Evolutionary conservation across 2,797 vertebrate genomes (phyloP).

Genomic region (Ctenopoma multispine): DNA sequence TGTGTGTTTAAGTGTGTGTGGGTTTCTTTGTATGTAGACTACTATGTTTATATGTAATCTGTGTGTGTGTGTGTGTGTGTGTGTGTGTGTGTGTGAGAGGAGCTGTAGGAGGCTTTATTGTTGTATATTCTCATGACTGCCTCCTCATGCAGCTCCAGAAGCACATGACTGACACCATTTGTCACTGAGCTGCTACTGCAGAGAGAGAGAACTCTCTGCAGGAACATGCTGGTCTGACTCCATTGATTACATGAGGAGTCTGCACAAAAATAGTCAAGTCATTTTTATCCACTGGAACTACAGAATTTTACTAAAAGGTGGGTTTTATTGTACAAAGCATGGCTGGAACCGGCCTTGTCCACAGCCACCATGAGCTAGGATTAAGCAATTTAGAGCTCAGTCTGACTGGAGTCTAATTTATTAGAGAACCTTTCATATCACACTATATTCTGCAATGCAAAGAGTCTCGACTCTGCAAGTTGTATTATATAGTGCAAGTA

Average conservation of each 20-base stretch:
- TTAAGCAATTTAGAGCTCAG: not conserved
- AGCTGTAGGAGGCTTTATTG: conserved; percentile 18
- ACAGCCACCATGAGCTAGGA: not conserved
- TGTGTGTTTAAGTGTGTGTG: conserved; percentile 7
- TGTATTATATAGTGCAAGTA: not conserved
- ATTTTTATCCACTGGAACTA: not conserved
- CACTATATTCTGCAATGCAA: not conserved
- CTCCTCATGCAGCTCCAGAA: conserved; percentile 23
- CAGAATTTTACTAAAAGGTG: not conserved
- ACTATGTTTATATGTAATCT: not conserved
- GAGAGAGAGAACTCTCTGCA: not conserved
- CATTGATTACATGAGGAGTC: not conserved
- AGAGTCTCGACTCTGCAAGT: not conserved
- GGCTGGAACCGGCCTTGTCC: not conserved
- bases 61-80: not conserved
- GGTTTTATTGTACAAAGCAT: conserved; percentile 1
- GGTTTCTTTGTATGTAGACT: conserved; percentile 1
- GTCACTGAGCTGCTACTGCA: conserved; percentile 63
- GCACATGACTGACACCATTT: conserved; percentile 79
- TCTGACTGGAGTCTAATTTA: too few species aligned
- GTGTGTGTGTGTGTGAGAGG: conserved; percentile 16
- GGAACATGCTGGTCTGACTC: not conserved
- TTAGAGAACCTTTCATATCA: not conserved
- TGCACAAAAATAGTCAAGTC: not conserved
- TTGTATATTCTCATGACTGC: conserved; percentile 9